Evolutionary conservation across 2,797 vertebrate species (phyloP).

Genomic region (Chrysocyon brachyurus): DNA sequence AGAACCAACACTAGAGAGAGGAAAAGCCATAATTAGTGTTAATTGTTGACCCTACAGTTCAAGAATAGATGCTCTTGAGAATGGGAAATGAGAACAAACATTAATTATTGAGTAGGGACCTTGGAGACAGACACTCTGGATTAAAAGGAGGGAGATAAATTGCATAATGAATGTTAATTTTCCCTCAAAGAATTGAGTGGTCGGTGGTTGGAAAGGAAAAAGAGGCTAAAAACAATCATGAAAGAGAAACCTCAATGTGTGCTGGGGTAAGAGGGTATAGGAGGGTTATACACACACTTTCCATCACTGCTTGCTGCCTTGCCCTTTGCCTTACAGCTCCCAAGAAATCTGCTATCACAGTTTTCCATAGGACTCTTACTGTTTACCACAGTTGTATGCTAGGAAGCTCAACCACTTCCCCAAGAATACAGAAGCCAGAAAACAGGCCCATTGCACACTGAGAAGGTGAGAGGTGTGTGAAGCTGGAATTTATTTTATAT

Average conservation of each 20-base stretch:
- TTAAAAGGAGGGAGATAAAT: conserved; percentile 85
- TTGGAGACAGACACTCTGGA: conserved; percentile 83
- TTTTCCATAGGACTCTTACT: conserved; percentile 29
- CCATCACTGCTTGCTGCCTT: neutral
- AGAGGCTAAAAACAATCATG: conserved; percentile 69
- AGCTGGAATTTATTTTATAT: neutral
- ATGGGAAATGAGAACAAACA: conserved; percentile 83
- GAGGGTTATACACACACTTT: conserved; percentile 55
- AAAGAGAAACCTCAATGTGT: conserved; percentile 74
- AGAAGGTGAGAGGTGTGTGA: neutral
- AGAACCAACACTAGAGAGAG: conserved; percentile 71
- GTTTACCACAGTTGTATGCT: neutral
- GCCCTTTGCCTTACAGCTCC: conserved; percentile 36
- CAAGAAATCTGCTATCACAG: neutral
- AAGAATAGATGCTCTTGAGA: conserved; percentile 76
- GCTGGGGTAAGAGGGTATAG: neutral
- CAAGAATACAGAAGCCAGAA: neutral
- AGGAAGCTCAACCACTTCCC: conserved; percentile 31
- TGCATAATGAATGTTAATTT: conserved; percentile 83
- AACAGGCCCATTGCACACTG: neutral
- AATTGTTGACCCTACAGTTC: conserved; percentile 82
- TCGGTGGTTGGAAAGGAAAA: conserved; percentile 75
- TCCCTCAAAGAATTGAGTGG: conserved; percentile 82
- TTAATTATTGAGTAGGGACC: conserved; percentile 83
- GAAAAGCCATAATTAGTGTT: conserved; percentile 81